These are phyloP conservation scores for Danionella dracula DNA, from an alignment of 2,797 vertebrate genomes.

Conservation along the genomic window DNA sequence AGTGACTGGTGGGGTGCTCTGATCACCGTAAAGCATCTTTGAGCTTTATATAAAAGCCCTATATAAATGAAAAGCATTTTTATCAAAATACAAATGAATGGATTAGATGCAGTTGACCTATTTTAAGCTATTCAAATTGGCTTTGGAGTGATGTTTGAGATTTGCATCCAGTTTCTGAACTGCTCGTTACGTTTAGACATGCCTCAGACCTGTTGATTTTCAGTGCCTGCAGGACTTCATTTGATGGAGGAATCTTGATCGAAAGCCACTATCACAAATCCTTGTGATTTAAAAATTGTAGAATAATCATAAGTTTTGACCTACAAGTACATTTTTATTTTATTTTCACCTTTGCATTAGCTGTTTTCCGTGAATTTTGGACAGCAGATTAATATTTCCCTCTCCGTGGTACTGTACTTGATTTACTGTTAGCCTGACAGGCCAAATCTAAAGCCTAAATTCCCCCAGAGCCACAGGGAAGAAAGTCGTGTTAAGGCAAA, in stretches of 20 bases:
- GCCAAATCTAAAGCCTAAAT: conserved; percentile 14
- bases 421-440: conserved; percentile 18
- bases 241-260: background rate
- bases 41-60: too few species aligned
- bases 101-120: too few species aligned
- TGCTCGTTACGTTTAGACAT: background rate
- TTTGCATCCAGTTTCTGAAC: too few species aligned
- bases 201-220: background rate
- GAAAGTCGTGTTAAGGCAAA: conserved; percentile 36
- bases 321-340: too few species aligned
- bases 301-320: too few species aligned
- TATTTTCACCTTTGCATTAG: too few species aligned
- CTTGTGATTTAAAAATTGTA: background rate
- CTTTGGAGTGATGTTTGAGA: background rate
- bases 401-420: background rate
- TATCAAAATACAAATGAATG: too few species aligned
- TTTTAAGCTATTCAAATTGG: too few species aligned
- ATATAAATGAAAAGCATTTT: too few species aligned
- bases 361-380: too few species aligned
- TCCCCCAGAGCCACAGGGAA: conserved; percentile 19
- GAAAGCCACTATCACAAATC: background rate
- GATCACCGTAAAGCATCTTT: too few species aligned
- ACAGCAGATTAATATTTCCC: background rate
- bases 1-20: too few species aligned
- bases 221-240: background rate